These are phyloP conservation scores for Sitobion miscanthi DNA, from an alignment of 1,140 invertebrate genomes.

Conservation along the genomic window DNA sequence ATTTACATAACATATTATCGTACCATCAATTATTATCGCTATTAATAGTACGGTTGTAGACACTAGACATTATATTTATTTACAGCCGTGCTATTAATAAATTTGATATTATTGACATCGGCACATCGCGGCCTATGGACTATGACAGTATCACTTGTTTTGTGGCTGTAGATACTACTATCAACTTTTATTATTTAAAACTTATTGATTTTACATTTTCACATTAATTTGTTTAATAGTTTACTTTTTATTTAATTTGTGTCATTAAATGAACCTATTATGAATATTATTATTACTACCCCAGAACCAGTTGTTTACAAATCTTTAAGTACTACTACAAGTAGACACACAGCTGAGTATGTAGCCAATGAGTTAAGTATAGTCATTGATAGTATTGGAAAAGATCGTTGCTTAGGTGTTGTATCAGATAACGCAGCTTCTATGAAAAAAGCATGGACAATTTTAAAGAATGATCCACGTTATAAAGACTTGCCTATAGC, in stretches of 20 bases:
- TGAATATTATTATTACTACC: neutral
- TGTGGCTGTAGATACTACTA: too few relatives aligned
- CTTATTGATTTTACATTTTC: too few relatives aligned
- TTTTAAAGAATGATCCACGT: neutral
- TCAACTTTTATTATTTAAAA: too few relatives aligned
- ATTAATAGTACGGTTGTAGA: neutral
- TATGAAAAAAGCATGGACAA: neutral
- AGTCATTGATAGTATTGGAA: neutral
- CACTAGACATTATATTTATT: too few relatives aligned
- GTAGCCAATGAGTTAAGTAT: neutral
- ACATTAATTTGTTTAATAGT: neutral
- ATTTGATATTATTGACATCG: too few relatives aligned
- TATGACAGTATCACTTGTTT: too few relatives aligned
- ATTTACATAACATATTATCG: too few relatives aligned
- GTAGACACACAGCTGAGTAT: neutral
- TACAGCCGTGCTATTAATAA: too few relatives aligned
- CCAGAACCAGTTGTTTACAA: conserved; percentile 7
- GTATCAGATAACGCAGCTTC: neutral
- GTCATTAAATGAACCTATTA: neutral
- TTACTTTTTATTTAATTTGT: neutral
- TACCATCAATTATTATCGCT: too few relatives aligned
- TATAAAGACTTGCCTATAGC: conserved; percentile 23
- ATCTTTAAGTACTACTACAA: neutral
- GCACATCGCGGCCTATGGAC: too few relatives aligned
- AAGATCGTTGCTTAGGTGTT: neutral